Base-by-base conservation (phyloP, 2,113 vertebrate genomes). In the Colossoma macropomum region DNA sequence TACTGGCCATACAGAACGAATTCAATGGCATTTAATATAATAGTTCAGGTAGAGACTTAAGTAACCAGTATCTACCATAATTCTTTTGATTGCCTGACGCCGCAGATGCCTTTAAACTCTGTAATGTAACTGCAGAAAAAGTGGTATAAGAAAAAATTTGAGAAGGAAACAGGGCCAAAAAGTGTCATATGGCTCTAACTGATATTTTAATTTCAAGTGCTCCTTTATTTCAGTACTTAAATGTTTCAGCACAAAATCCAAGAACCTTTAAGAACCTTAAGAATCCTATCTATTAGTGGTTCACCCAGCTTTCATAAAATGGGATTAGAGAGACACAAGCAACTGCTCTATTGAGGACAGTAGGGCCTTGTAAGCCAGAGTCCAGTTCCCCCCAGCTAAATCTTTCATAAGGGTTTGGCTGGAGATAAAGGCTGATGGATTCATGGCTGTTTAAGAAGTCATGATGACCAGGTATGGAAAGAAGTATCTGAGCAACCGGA, bases 261-360 rank as follows among this genome's bases (percentile, higher is more conserved):
- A 52, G 60, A 28, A 32, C n/a, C 28, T 28, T 54, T 52, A 77
- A 48, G 25, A 48, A 32, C 23, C 21, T 16, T 52, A 71, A 45
- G 41, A 45, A 45, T 45, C 48, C 73, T 65, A 76, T 88, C 85
- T 59, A 87, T 84, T 77, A 76, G 69, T 78, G 56, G 85, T 84
- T 80, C 82, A 86, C 79, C 73, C 77, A 6, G 52, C 71, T 80
- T 88, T 75, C 69, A 77, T 82, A 77, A 72, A 87, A 85, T 62
- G 52, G 77, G 86, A 88, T 88, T 83, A 87, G 76, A 45, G 21
- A 66, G 63, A 80, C 56, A 80, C 80, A 59, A 70, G 63, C 76
- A 62, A 68, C 16, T 52, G 69, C 17, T 34, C 48, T 10, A 10
- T 34, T 56, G 19, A 75, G 45, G 69, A 60, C 19, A 73, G 48